Percentiles rank a stretch among this genome's conserved stretches.
These are phyloP conservation scores for Drepanosiphum platanoidis DNA, from an alignment of 2,888 invertebrate genomes.

Conservation along the genomic window DNA sequence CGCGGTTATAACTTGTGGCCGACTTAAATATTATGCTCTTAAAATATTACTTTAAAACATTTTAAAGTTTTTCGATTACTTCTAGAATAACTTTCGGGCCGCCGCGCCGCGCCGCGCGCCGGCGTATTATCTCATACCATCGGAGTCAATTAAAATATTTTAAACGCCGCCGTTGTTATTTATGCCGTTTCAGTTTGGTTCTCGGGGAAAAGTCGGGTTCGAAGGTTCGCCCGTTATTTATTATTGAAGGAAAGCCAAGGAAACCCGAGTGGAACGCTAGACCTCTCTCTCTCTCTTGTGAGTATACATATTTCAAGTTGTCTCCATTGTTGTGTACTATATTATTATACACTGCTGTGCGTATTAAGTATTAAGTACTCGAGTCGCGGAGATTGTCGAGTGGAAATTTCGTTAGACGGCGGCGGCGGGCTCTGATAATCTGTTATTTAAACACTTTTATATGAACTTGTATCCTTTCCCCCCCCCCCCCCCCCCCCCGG, in stretches of 20 bases:
- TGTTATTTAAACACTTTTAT: constrained; percentile 29
- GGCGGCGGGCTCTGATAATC: neutral
- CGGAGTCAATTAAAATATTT: neutral
- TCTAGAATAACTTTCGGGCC: constrained; percentile 7
- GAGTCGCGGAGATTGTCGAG: neutral
- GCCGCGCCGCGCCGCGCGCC: too few relatives aligned
- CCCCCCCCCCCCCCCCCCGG: neutral
- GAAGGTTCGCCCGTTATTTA: neutral
- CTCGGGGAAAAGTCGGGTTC: neutral
- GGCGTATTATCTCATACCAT: neutral
- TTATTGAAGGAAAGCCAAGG: neutral
- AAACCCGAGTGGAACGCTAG: neutral
- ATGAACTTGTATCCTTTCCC: constrained; percentile 26
- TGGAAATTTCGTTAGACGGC: neutral
- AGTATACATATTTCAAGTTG: too few relatives aligned
- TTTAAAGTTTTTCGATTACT: constrained; percentile 35
- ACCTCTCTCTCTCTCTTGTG: neutral
- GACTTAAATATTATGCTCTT: neutral
- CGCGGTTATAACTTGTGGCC: neutral
- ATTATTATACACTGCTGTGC: too few relatives aligned
- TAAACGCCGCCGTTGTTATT: neutral
- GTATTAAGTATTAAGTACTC: neutral
- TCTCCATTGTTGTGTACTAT: constrained; percentile 1
- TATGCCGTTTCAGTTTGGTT: neutral
- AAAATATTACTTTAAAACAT: neutral